These are phyloP conservation scores for Oreochromis tanganicae DNA, from an alignment of 2,113 vertebrate species.

Conservation along the genomic window DNA sequence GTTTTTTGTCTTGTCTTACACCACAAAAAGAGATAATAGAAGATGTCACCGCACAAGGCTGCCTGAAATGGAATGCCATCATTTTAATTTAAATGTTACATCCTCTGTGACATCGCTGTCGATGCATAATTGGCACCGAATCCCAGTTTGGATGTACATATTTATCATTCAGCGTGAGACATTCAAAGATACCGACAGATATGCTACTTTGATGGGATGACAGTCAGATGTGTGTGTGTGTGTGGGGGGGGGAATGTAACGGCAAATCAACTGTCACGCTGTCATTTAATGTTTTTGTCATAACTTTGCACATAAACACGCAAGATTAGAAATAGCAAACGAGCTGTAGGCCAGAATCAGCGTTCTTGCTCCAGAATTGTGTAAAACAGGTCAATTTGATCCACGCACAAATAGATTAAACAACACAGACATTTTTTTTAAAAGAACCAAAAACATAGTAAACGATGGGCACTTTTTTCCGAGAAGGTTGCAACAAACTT, in stretches of 20 bases:
- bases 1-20: conserved; percentile 40
- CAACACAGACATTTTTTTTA: neutral
- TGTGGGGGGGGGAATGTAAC: neutral
- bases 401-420: neutral
- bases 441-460: neutral
- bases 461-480: conserved; percentile 1
- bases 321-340: conserved; percentile 62
- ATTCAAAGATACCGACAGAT: conserved; percentile 56
- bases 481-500: neutral
- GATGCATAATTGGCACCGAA: conserved; percentile 67
- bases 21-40: conserved; percentile 38
- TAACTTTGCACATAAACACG: conserved; percentile 54
- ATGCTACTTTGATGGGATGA: conserved; percentile 62
- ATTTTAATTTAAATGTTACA: conserved; percentile 67
- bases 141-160: conserved; percentile 59
- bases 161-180: conserved; percentile 64
- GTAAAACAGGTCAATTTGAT: conserved; percentile 34
- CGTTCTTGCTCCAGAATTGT: conserved; percentile 12
- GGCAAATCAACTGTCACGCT: conserved; percentile 61
- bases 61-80: conserved; percentile 61
- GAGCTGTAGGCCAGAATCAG: conserved; percentile 40
- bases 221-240: no score
- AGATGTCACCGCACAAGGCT: conserved; percentile 50
- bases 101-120: conserved; percentile 54
- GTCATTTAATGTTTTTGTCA: conserved; percentile 68